Percentiles rank a stretch among this genome's conserved stretches.
phyloP scores from a whole-genome alignment of 1,140 invertebrate species.

The Agrypnia vestita region DNA sequence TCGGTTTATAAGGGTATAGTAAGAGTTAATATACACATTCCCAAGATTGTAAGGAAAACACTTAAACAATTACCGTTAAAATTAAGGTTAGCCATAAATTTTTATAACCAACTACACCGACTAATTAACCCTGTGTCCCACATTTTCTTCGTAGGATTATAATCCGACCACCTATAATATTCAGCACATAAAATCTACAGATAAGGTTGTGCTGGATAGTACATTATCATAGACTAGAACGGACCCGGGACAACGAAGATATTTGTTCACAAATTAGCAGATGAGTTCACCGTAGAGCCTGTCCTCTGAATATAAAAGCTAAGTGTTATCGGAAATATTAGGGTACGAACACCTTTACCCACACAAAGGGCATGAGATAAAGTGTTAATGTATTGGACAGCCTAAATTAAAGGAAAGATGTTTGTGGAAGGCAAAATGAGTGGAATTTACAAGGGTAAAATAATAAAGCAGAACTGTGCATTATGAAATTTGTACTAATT shows the following conservation, averaged over 20 bases:
- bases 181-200: slow-evolving; percentile 14
- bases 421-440: neutral
- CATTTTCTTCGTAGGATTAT: neutral
- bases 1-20: too few relatives aligned
- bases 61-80: neutral
- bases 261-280: slow-evolving; percentile 34
- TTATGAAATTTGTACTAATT: too few relatives aligned
- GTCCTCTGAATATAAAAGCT: slow-evolving; percentile 32
- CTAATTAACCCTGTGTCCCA: neutral
- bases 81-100: neutral
- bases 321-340: slow-evolving; percentile 40
- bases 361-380: slow-evolving; percentile 25
- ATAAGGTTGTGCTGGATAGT: slow-evolving; percentile 3
- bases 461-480: too few relatives aligned
- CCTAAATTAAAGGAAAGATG: slow-evolving; percentile 19
- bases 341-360: slow-evolving; percentile 7
- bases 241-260: neutral
- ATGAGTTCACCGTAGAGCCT: slow-evolving; percentile 5
- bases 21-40: too few relatives aligned
- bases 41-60: too few relatives aligned
- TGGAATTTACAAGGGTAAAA: neutral
- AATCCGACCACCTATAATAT: slow-evolving; percentile 30
- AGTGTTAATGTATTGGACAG: slow-evolving; percentile 23
- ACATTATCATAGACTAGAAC: neutral
- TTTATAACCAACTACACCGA: neutral